Evolutionary conservation across 2,888 invertebrate genomes (phyloP), one percentile per base, ranked within the genome.

Genomic region (Agriopis leucophaearia): DNA sequence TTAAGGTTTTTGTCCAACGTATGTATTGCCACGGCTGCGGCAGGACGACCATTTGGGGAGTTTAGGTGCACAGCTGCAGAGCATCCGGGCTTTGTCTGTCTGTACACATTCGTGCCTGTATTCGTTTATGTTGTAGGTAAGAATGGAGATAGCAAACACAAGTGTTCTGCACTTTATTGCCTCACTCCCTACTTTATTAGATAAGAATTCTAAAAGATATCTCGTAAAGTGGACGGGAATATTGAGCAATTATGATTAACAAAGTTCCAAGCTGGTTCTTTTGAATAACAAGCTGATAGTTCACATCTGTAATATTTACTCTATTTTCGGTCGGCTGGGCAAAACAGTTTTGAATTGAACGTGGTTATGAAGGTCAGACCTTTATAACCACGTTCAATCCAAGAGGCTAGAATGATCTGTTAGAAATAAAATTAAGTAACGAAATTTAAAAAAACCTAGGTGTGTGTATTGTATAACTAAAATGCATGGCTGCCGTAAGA

Each of bases 31-130:
- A 51, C 8, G 56, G 45, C 51, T 66, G 63, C 63, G 66, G 69
- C 57, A 66, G 72, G 70, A 71, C 66, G 71, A 60, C 71, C 60
- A 65, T 65, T 69, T 74, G 72, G 74, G 68, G 75, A 73, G 78
- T 80, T 81, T 77, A 80, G 81, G 76, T 83, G 85, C 84, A 87
- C 91, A 91, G 90, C 90, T 91, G 90, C 87, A 79, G 70, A 74
- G 78, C 87, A 89, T 90, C 89, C 89, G 89, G 88, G 77, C 80
- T 78, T 71, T 73, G 74, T 78, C 56, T 72, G 51, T 35, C 54
- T 59, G 71, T 72, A 72, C 60, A 57, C 57, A 54, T 54, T 65
- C 56, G 59, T 60, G 44, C 44, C 50, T 55, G 54, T 62, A 61
- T 65, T 13, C 44, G 44, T 44, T 67, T 60, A 66, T 64, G 68